Evolutionary conservation across 1,140 invertebrate species (phyloP), one percentile per base, ranked within the genome.

Genomic region (Monochamus saltuarius): DNA sequence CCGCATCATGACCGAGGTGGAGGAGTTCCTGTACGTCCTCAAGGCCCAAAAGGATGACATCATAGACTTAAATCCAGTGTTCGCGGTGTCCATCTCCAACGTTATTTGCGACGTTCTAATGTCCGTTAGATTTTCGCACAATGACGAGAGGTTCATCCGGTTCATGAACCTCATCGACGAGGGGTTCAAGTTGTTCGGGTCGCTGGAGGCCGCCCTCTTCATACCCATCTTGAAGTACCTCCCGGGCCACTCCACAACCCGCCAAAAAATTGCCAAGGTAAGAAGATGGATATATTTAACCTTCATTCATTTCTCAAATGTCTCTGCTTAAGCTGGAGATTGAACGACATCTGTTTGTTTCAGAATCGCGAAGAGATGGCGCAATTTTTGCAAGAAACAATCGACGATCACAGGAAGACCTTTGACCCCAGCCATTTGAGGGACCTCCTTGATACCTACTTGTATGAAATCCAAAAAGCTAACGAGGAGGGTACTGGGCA

Each of bases 101-200:
- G 91, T 97, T 0, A 95, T 97, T 58, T 95, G 93, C 74, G 89
- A 88, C 19, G 85, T 97, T 35, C 84, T 94, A 61, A 96, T 97
- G 92, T 90, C 89, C 13, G 85, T 92, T 0, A 81, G 92, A 6
- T 97, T 95, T 74, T 83, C 85, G 40, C 83, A 87, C 61, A 85
- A 89, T 11, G 91, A 94, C 67, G 75, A 78, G 1, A 81, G 84
- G 13, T 96, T 95, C 77, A 78, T 83, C 14, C 79, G 89, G 38
- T 90, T 94, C 69, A 92, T 92, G 82, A 75, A 82, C 38, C 80
- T 94, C 4, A 92, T 94, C 63, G 91, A 94, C 64, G 92, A 95
- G 78, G 93, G 93, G 10, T 95, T 95, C 83, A 82, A 83, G 46
- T 81, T 95, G 0, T 93, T 95, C 63, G 89, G 89, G 4, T 81